Evolutionary conservation across 2,113 vertebrate species (phyloP).

Genomic region (Agapornis roseicollis): DNA sequence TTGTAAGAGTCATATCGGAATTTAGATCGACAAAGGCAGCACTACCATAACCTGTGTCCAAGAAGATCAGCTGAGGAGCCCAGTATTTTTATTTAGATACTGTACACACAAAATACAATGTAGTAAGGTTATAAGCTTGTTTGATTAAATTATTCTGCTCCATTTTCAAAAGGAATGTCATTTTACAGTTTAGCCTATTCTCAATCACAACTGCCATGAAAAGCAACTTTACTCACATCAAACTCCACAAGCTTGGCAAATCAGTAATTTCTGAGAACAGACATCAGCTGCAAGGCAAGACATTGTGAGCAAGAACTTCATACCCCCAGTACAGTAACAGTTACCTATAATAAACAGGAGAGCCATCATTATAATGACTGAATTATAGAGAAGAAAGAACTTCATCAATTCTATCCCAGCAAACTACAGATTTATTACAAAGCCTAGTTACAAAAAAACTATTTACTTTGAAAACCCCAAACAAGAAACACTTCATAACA

Average conservation of each 20-base stretch:
- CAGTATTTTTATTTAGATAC: neutral
- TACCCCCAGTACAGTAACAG: neutral
- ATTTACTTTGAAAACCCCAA: neutral
- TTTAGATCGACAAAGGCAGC: neutral
- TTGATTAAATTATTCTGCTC: neutral
- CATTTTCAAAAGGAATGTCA: neutral
- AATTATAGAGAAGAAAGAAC: neutral
- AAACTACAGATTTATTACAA: neutral
- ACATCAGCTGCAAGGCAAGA: neutral
- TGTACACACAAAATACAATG: neutral
- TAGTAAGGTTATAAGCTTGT: neutral
- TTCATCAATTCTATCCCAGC: neutral
- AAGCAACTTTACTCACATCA: neutral
- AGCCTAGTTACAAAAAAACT: neutral
- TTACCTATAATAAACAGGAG: neutral
- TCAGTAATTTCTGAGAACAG: neutral
- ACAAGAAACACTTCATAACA: neutral
- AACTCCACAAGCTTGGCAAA: neutral
- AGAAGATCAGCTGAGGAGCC: neutral
- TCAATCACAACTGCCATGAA: neutral
- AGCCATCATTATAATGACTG: neutral
- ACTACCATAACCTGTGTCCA: neutral
- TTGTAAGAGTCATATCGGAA: neutral
- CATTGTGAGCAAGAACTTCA: neutral
- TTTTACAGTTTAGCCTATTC: neutral